A percentile compares a stretch with the other conserved stretches of the same genome.
Conservation (phyloP, 2,888 invertebrate genomes). For the Agrochola lychnidis region DNA sequence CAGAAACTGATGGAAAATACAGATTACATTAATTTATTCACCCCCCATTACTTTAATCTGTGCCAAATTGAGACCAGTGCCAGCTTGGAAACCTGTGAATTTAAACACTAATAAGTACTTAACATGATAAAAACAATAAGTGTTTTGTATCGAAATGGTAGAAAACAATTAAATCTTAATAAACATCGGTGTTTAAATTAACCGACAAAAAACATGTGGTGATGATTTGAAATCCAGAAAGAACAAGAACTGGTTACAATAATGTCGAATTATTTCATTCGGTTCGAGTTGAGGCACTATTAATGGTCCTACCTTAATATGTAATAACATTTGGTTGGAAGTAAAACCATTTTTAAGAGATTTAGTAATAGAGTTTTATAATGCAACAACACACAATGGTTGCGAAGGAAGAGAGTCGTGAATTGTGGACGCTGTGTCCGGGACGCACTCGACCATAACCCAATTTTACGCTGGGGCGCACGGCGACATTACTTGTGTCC, state of each 20-base stretch:
- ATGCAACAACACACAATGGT: conserved; percentile 78
- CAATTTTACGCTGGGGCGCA: conserved; percentile 83
- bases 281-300: background rate
- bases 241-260: background rate
- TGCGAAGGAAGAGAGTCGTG: conserved; percentile 78
- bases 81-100: background rate
- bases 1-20: conserved; percentile 19
- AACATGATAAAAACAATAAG: background rate
- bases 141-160: background rate
- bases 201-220: background rate
- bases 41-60: conserved; percentile 5
- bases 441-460: conserved; percentile 77
- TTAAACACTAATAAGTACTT: background rate
- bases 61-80: background rate
- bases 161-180: background rate
- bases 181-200: background rate
- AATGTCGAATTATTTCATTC: conserved; percentile 4
- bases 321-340: conserved; percentile 45
- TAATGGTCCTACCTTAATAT: conserved; percentile 31
- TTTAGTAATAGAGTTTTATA: conserved; percentile 71
- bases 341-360: conserved; percentile 54
- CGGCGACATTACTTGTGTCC: conserved; percentile 76
- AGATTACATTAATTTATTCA: conserved; percentile 2
- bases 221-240: background rate
- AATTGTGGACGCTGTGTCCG: conserved; percentile 74